These are phyloP conservation scores for Trididemnum clinides DNA, from an alignment of 23 tunicate species.

Conservation along the genomic window DNA sequence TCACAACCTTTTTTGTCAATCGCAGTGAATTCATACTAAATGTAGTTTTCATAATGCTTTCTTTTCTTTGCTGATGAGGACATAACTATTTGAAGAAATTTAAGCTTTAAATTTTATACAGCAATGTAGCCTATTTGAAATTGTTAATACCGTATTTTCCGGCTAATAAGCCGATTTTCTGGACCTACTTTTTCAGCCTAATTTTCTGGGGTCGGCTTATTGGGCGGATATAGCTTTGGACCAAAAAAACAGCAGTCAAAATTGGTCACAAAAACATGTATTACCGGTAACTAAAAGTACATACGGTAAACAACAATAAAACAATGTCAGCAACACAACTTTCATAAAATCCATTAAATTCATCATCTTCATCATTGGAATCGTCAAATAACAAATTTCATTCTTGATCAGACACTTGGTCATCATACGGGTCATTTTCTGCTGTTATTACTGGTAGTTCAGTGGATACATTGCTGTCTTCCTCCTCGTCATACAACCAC, in stretches of 20 bases:
- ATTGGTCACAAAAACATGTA: constrained; percentile 29
- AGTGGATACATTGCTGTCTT: constrained; percentile 28
- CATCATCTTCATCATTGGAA: constrained; percentile 29
- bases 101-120: too few species aligned
- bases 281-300: constrained; percentile 19
- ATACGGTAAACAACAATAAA: constrained; percentile 14
- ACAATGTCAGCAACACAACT: constrained; percentile 13
- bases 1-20: too few species aligned
- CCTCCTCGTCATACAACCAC: constrained; percentile 42
- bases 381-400: constrained; percentile 22
- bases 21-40: too few species aligned
- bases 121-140: too few species aligned
- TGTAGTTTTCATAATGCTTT: too few species aligned
- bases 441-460: constrained; percentile 14
- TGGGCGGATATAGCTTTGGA: constrained; percentile 16
- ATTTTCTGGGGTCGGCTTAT: constrained; percentile 36
- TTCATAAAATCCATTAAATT: constrained; percentile 13
- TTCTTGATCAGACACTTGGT: constrained; percentile 29
- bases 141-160: constrained; percentile 16
- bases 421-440: constrained; percentile 31
- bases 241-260: constrained; percentile 21
- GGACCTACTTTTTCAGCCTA: constrained; percentile 23
- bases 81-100: too few species aligned
- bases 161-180: constrained; percentile 30
- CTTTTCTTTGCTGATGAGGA: too few species aligned